Percentiles rank a stretch among this genome's conserved stretches.
These are phyloP conservation scores for Solea solea DNA, from an alignment of 2,113 vertebrate species.

Conservation along the genomic window DNA sequence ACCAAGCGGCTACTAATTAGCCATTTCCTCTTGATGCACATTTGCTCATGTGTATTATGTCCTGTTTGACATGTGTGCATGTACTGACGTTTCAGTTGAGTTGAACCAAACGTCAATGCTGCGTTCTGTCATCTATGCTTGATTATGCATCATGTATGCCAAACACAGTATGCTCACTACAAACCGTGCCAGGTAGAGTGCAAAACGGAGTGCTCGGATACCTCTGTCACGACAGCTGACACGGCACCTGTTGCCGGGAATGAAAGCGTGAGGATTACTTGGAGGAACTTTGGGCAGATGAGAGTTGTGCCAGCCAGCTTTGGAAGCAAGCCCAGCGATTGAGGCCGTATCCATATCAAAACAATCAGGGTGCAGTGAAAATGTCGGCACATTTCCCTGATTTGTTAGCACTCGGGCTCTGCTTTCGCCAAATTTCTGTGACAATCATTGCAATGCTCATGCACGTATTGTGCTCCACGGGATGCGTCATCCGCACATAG, in stretches of 20 bases:
- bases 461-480: not conserved
- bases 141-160: slow-evolving; percentile 11
- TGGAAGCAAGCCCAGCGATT: slow-evolving; percentile 31
- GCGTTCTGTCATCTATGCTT: not conserved
- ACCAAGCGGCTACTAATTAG: not conserved
- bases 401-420: slow-evolving; percentile 9
- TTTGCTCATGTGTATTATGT: not conserved
- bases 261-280: slow-evolving; percentile 19
- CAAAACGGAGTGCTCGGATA: slow-evolving; percentile 8
- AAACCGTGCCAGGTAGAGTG: slow-evolving; percentile 6
- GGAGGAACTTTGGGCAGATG: slow-evolving; percentile 27
- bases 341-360: slow-evolving; percentile 29
- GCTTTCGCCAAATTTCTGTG: slow-evolving; percentile 4
- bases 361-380: slow-evolving; percentile 6
- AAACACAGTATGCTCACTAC: slow-evolving; percentile 12
- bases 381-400: slow-evolving; percentile 22
- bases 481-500: not conserved
- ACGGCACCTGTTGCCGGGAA: slow-evolving; percentile 36
- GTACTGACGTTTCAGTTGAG: not conserved
- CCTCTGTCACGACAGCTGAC: slow-evolving; percentile 25
- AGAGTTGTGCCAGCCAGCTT: slow-evolving; percentile 21
- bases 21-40: not conserved
- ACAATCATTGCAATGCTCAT: not conserved
- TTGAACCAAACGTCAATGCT: not conserved
- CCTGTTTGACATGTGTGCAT: not conserved